These are phyloP conservation scores for Lerema accius DNA, from an alignment of 1,140 invertebrate genomes.

Conservation along the genomic window DNA sequence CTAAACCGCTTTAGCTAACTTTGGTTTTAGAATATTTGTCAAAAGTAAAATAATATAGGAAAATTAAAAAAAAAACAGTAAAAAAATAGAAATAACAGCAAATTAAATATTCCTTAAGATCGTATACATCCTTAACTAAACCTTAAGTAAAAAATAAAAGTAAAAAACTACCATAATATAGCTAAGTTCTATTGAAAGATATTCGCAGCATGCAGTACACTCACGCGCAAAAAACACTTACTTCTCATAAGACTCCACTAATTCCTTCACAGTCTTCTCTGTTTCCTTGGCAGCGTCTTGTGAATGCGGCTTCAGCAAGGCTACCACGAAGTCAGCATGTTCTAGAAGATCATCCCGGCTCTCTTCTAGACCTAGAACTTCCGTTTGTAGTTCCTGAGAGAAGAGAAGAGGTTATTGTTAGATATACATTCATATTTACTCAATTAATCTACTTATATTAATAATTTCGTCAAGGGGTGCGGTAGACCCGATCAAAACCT, in stretches of 20 bases:
- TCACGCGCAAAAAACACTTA: conserved; percentile 78
- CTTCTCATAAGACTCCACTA: conserved; percentile 85
- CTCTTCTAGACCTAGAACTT: conserved; percentile 69
- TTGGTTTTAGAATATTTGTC: no score
- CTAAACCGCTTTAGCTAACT: no score
- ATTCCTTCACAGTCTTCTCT: conserved; percentile 83
- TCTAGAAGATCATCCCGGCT: conserved; percentile 68
- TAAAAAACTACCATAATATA: not conserved
- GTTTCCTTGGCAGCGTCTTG: conserved; percentile 83
- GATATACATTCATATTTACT: conserved; percentile 13
- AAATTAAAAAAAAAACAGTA: no score
- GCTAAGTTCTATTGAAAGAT: conserved; percentile 5
- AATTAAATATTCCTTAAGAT: no score
- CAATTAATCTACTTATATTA: no score
- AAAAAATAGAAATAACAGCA: no score
- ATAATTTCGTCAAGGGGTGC: no score
- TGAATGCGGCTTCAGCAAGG: conserved; percentile 84
- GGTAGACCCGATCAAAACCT: no score
- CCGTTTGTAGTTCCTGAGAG: conserved; percentile 66
- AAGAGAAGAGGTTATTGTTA: conserved; percentile 9
- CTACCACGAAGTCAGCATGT: conserved; percentile 82
- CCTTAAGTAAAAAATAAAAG: no score
- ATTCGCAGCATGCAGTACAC: conserved; percentile 30
- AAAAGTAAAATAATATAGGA: no score
- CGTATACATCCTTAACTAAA: no score